Evolutionary conservation across 2,888 invertebrate species (phyloP).

Genomic region (Cheiracanthium punctorium): DNA sequence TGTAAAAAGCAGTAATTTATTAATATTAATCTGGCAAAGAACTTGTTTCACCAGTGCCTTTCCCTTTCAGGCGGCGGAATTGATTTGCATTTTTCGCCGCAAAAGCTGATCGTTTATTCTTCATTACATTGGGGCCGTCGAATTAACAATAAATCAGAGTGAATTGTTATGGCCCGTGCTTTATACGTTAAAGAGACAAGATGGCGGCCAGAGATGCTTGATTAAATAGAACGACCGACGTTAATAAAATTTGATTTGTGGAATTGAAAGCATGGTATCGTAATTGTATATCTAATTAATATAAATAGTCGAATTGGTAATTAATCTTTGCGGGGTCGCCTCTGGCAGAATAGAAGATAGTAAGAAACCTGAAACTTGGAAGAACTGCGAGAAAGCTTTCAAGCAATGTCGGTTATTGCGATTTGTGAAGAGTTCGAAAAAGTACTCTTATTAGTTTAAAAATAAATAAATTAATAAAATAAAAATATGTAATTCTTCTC

Average conservation of each 20-base stretch:
- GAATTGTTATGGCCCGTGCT: not conserved
- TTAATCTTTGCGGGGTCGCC: too few species aligned
- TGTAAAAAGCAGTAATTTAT: not conserved
- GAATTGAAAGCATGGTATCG: not conserved
- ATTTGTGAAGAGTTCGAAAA: too few species aligned
- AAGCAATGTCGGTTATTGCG: too few species aligned
- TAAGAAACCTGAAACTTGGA: too few species aligned
- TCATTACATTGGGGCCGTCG: conserved; percentile 7
- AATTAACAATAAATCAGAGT: conserved; percentile 8
- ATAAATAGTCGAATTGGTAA: not conserved
- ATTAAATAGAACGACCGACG: not conserved
- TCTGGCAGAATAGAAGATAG: too few species aligned
- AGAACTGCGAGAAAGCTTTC: too few species aligned
- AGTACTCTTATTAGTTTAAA: too few species aligned
- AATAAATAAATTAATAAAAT: too few species aligned
- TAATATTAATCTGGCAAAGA: conserved; percentile 10
- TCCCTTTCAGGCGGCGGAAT: not conserved
- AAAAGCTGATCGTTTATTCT: conserved; percentile 7
- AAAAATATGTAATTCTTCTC: too few species aligned
- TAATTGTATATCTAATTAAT: not conserved
- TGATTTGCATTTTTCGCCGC: conserved; percentile 4
- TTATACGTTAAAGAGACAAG: not conserved
- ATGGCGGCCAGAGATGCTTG: not conserved
- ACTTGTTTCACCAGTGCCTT: not conserved
- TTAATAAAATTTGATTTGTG: conserved; percentile 6